A percentile compares a stretch with the other conserved stretches of the same genome.
Evolutionary conservation across 2,888 invertebrate genomes (phyloP).

Genomic region (Melitaea athalia): DNA sequence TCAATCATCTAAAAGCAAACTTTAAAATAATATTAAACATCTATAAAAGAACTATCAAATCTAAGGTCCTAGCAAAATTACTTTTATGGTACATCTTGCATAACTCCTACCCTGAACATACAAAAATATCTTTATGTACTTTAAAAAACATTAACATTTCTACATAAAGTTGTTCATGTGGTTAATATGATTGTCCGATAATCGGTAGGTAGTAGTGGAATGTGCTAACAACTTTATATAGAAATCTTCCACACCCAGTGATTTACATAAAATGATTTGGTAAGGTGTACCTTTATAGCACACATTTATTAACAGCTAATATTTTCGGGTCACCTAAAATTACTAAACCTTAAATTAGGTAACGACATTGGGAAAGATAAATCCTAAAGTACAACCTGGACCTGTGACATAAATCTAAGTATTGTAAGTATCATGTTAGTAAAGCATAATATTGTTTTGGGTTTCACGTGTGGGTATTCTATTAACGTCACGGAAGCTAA

Average conservation of each 20-base stretch:
- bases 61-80: conserved; percentile 77
- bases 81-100: conserved; percentile 72
- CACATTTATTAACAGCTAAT: conserved; percentile 73
- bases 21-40: conserved; percentile 77
- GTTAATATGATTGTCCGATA: conserved; percentile 20
- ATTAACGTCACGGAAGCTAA: conserved; percentile 70
- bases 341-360: conserved; percentile 75
- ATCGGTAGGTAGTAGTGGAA: conserved; percentile 32
- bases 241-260: conserved; percentile 53
- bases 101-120: conserved; percentile 74
- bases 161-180: conserved; percentile 54
- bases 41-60: conserved; percentile 79
- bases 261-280: conserved; percentile 59
- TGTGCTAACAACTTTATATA: conserved; percentile 56
- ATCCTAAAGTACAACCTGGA: conserved; percentile 78
- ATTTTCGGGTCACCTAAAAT: conserved; percentile 65
- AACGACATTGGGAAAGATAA: conserved; percentile 72
- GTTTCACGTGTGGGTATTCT: conserved; percentile 58
- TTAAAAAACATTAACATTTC: conserved; percentile 62
- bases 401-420: conserved; percentile 71
- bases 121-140: conserved; percentile 81
- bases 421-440: conserved; percentile 57
- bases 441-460: conserved; percentile 65
- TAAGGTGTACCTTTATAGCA: conserved; percentile 69
- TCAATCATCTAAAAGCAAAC: conserved; percentile 78